Percentiles rank a stretch among this genome's conserved stretches.
These are phyloP conservation scores for Platypus cylindrus DNA, from an alignment of 2,888 invertebrate species.

Conservation along the genomic window DNA sequence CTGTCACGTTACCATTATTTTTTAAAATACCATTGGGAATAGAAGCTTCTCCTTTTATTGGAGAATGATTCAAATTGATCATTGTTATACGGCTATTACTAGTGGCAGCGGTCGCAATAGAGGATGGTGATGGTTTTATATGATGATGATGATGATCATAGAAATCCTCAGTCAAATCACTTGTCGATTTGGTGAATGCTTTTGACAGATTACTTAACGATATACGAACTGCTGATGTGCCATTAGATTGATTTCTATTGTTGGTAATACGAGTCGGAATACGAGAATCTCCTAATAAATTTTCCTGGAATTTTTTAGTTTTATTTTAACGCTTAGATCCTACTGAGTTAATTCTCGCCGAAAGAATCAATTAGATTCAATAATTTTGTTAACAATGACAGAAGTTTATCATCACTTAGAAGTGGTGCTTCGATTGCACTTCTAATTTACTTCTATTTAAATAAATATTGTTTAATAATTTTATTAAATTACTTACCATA, in stretches of 20 bases:
- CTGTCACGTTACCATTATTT: constrained; percentile 28
- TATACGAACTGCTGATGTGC: constrained; percentile 31
- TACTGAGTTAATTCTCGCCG: too few relatives aligned
- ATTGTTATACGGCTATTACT: constrained; percentile 32
- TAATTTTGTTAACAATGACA: too few relatives aligned
- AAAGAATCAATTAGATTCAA: too few relatives aligned
- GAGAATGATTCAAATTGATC: constrained; percentile 27
- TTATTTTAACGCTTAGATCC: too few relatives aligned
- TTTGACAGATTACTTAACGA: constrained; percentile 28
- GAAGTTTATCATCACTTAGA: too few relatives aligned
- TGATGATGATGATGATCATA: constrained; percentile 10
- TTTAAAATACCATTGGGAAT: constrained; percentile 41
- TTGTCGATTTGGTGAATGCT: constrained; percentile 30
- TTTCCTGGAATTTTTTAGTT: constrained; percentile 26
- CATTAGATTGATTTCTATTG: constrained; percentile 32
- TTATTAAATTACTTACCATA: constrained; percentile 36
- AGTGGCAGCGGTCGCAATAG: constrained; percentile 16
- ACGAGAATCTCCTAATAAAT: constrained; percentile 21
- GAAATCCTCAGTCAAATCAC: constrained; percentile 24
- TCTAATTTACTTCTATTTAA: too few relatives aligned
- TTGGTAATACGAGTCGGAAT: constrained; percentile 26
- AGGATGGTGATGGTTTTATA: too few relatives aligned
- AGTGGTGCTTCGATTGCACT: too few relatives aligned
- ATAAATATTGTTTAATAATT: not conserved
- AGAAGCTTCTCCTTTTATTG: constrained; percentile 26